A percentile compares a stretch with the other conserved stretches of the same genome.
These are phyloP conservation scores for Stramonita haemastoma DNA, from an alignment of 2,888 invertebrate species.

Conservation along the genomic window DNA sequence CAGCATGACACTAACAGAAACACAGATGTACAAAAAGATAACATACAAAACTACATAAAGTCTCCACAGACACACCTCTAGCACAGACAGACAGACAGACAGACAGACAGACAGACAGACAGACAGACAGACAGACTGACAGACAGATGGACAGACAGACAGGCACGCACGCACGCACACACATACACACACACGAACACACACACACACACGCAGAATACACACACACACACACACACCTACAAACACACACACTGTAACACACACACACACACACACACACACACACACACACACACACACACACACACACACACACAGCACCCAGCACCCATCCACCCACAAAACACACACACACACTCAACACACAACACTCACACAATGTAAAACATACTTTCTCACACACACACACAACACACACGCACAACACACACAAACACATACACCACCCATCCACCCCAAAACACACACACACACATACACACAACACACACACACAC, in stretches of 20 bases:
- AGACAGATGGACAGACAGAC: not conserved
- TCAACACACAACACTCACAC: not conserved
- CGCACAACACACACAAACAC: no score
- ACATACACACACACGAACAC: no score
- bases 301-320: not conserved
- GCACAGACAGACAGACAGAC: not conserved
- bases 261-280: not conserved
- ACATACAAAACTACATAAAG: not conserved
- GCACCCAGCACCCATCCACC: not conserved
- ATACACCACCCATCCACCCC: not conserved
- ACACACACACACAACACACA: not conserved
- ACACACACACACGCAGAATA: no score
- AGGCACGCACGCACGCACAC: not conserved
- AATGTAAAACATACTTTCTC: not conserved
- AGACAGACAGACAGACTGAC: not conserved
- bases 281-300: not conserved
- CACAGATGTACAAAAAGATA: not conserved
- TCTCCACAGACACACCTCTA: not conserved
- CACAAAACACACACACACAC: conserved; percentile 7
- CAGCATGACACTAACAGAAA: not conserved
- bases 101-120: not conserved
- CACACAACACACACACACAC: not conserved
- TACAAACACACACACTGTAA: not conserved
- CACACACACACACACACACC: not conserved
- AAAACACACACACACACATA: not conserved